These are phyloP conservation scores for Rapana venosa DNA, from an alignment of 2,888 invertebrate genomes.

Conservation along the genomic window DNA sequence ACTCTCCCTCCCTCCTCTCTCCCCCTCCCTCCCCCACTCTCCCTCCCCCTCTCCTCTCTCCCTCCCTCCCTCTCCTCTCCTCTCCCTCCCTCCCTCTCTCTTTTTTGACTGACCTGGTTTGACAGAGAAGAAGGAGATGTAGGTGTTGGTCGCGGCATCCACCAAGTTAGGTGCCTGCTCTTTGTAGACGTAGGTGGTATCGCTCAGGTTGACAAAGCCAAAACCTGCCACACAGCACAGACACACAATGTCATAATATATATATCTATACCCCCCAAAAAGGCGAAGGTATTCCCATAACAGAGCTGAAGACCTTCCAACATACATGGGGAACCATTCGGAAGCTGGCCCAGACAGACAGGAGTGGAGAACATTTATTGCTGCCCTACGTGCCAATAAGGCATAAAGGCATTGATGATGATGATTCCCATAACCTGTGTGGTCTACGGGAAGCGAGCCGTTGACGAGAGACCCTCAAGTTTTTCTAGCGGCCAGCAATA, in stretches of 20 bases:
- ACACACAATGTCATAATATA: neutral
- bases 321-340: neutral
- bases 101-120: neutral
- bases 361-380: no score
- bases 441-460: no score
- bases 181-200: neutral
- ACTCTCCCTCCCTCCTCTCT: neutral
- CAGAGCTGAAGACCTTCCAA: no score
- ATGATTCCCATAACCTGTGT: no score
- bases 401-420: no score
- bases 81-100: neutral
- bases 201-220: conserved; percentile 33
- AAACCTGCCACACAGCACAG: conserved; percentile 15
- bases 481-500: no score
- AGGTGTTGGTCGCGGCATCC: conserved; percentile 24
- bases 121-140: conserved; percentile 32
- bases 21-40: neutral
- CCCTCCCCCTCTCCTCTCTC: neutral
- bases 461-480: no score
- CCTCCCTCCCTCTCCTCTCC: neutral
- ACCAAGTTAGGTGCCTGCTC: conserved; percentile 21
- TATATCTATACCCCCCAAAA: no score
- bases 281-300: neutral
- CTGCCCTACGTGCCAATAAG: no score
- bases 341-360: neutral